Evolutionary conservation across 2,797 vertebrate species (phyloP), one percentile per base, ranked within the genome.

Genomic region (Oryzias sinensis): DNA sequence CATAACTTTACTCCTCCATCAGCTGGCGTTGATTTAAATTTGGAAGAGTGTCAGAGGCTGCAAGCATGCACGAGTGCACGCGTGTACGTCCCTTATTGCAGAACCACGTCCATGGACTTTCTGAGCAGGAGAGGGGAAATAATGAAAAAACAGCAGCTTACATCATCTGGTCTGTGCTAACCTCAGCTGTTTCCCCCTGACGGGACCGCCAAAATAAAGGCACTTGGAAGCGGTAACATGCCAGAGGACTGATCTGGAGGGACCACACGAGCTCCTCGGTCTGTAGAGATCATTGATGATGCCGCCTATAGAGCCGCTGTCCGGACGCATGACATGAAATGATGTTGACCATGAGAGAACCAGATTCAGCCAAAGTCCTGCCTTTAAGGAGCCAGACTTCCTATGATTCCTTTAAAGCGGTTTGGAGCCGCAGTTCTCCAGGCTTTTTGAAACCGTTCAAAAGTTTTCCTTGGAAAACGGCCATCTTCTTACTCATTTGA

Each of bases 161-260:
- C 83, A 69, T 88, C 86, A 87, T 72, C 69, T n/a, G 57, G 71
- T 54, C 60, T 1, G 46, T 1, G 62, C 65, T 80, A 56, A 86
- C 81, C 76, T 83, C 79, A 77, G 64, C 65, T 50, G 48, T 57
- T 48, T 76, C 76, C 76, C 20, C 73, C 70, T 4, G 20, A 44
- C 3, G 49, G 59, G 20, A 71, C 72, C 25, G 60, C 70, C 70
- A 44, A 63, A 2, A 46, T 51, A 59, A 68, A 72, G 53, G 58
- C 65, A 70, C 66, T 74, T 72, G 79, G 25, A 53, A 59, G 73
- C 40, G 41, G 78, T 76, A 74, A 81, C 80, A 79, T 53, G 43
- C 53, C 1, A 50, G 54, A 46, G 77, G 84, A 81, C 70, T 85
- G 84, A 84, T 83, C 48, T 48, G 25, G 60, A 70, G 70, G 64